Evolutionary conservation across 2,888 invertebrate species (phyloP).

Genomic region (Conomelus anceps): DNA sequence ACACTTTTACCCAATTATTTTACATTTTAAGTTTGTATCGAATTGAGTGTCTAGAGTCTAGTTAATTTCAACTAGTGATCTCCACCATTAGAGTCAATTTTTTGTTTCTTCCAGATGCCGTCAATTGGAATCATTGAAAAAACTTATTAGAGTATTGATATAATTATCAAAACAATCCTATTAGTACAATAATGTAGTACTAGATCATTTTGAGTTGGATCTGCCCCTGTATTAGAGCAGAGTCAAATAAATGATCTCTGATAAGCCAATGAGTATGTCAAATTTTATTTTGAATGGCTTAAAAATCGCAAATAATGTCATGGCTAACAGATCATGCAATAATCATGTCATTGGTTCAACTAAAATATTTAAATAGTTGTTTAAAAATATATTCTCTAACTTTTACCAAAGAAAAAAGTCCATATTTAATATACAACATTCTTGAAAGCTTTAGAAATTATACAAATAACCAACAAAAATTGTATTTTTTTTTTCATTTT

Average conservation of each 20-base stretch:
- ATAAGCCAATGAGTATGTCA: neutral
- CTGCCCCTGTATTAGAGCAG: neutral
- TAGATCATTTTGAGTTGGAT: neutral
- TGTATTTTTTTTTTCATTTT: neutral
- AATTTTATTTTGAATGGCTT: neutral
- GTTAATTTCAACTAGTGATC: too few species aligned
- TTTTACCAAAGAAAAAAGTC: neutral
- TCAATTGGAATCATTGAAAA: neutral
- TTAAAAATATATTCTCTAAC: neutral
- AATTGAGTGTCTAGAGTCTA: neutral
- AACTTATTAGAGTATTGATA: neutral
- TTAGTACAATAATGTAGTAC: neutral
- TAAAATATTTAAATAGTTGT: neutral
- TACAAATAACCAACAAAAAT: neutral
- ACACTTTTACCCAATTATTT: too few species aligned
- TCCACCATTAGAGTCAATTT: neutral
- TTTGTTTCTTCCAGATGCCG: neutral
- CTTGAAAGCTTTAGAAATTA: neutral
- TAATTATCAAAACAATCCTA: neutral
- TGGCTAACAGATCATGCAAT: neutral
- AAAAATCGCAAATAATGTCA: neutral
- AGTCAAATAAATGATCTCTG: neutral
- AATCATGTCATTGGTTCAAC: neutral
- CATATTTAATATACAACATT: neutral
- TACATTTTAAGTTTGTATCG: too few species aligned